Percentiles rank a stretch among this genome's conserved stretches.
Evolutionary conservation across 2,797 vertebrate species (phyloP).

Genomic region (Fundulus diaphanus): DNA sequence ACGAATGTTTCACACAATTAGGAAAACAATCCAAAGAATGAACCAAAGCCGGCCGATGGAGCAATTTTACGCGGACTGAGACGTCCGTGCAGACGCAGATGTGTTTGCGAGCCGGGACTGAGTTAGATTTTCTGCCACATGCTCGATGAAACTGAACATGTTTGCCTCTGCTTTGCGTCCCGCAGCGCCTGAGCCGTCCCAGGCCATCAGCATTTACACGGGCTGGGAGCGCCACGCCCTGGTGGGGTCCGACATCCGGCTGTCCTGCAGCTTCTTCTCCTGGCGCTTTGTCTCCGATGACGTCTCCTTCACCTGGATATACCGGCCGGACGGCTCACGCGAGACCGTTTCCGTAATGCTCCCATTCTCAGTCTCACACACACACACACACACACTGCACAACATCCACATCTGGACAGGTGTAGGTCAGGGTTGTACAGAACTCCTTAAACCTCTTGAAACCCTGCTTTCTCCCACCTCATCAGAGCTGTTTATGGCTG

Average conservation of each 20-base stretch:
- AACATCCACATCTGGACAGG: not conserved
- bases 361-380: constrained; percentile 7
- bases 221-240: constrained; percentile 84
- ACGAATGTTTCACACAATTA: not conserved
- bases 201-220: constrained; percentile 82
- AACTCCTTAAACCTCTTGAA: constrained; percentile 9
- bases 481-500: constrained; percentile 2
- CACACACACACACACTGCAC: constrained; percentile 12
- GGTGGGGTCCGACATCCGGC: constrained; percentile 80
- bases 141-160: not conserved
- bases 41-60: not conserved
- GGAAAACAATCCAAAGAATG: not conserved
- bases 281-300: constrained; percentile 85
- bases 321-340: constrained; percentile 79
- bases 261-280: constrained; percentile 85
- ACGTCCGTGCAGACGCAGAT: not conserved
- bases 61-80: not conserved
- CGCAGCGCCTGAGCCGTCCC: constrained; percentile 76
- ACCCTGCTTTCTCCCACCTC: not conserved
- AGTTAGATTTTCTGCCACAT: too few species aligned
- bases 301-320: constrained; percentile 85
- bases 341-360: constrained; percentile 78
- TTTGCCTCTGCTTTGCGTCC: constrained; percentile 16
- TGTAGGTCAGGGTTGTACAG: not conserved
- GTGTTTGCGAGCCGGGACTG: not conserved